phyloP scores from a whole-genome alignment of 1,140 invertebrate genomes.

The Meloidogyne floridensis region DNA sequence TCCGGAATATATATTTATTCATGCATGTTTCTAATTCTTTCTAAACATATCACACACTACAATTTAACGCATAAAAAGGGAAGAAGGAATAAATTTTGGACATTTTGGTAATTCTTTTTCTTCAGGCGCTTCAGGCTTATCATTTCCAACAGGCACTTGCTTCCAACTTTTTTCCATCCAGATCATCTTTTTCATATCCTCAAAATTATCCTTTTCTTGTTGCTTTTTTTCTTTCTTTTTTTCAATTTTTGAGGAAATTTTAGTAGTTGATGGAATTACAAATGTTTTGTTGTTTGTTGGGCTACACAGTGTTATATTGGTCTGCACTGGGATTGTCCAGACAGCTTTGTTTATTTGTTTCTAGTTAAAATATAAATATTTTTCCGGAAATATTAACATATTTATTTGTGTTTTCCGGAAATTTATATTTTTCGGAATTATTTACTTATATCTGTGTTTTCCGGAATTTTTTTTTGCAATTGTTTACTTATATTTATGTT shows the following conservation, averaged over 20 bases:
- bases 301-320: neutral
- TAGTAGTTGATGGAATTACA: neutral
- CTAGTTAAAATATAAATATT: neutral
- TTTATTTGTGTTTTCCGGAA: too few relatives aligned
- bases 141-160: slow-evolving; percentile 1
- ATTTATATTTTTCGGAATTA: too few relatives aligned
- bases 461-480: too few relatives aligned
- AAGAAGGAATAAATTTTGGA: neutral
- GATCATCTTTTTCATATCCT: neutral
- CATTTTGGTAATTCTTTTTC: neutral
- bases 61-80: neutral
- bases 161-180: neutral
- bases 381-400: too few relatives aligned
- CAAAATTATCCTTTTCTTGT: neutral
- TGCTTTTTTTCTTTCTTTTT: neutral
- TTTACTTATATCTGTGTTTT: too few relatives aligned
- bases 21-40: neutral
- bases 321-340: neutral
- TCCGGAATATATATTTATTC: neutral
- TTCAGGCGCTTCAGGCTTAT: neutral
- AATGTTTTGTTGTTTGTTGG: neutral
- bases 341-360: neutral
- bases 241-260: neutral
- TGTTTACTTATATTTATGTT: too few relatives aligned
- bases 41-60: neutral